phyloP scores from a whole-genome alignment of 2,113 vertebrate genomes.

The Microcebus jonahi region DNA sequence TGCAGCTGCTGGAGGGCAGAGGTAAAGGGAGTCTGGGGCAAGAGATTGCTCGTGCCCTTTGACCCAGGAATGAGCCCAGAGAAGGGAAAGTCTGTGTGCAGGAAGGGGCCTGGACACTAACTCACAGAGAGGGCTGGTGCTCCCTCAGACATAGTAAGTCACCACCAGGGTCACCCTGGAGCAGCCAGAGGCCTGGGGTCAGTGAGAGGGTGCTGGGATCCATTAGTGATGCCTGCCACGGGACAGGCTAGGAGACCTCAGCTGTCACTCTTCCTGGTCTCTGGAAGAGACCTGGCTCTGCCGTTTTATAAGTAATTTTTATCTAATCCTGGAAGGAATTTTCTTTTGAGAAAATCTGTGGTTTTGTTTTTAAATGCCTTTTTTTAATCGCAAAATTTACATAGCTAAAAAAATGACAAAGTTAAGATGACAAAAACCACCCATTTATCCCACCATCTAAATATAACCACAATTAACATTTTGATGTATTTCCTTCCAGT shows the following conservation, averaged over 20 bases:
- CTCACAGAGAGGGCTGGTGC: not conserved
- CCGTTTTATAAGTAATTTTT: not conserved
- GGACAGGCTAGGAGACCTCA: not conserved
- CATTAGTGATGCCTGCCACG: not conserved
- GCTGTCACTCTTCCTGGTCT: not conserved
- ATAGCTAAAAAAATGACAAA: not conserved
- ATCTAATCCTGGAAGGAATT: not conserved
- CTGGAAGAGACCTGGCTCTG: not conserved
- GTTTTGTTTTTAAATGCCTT: not conserved
- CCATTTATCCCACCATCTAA: not conserved
- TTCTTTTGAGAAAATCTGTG: slow-evolving; percentile 23
- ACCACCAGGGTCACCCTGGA: not conserved
- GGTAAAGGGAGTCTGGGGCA: not conserved
- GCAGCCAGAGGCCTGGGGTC: not conserved
- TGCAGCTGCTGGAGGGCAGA: not conserved
- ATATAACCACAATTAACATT: not conserved
- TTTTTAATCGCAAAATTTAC: not conserved
- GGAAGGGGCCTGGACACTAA: not conserved
- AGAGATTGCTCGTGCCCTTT: not conserved
- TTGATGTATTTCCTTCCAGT: not conserved
- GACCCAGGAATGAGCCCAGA: slow-evolving; percentile 41
- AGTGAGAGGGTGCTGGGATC: not conserved
- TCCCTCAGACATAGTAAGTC: not conserved
- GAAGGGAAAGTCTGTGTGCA: not conserved
- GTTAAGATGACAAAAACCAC: not conserved